Percentiles rank a stretch among this genome's conserved stretches.
Evolutionary conservation across 2,888 invertebrate species (phyloP).

Genomic region (Drosophila subquinaria): DNA sequence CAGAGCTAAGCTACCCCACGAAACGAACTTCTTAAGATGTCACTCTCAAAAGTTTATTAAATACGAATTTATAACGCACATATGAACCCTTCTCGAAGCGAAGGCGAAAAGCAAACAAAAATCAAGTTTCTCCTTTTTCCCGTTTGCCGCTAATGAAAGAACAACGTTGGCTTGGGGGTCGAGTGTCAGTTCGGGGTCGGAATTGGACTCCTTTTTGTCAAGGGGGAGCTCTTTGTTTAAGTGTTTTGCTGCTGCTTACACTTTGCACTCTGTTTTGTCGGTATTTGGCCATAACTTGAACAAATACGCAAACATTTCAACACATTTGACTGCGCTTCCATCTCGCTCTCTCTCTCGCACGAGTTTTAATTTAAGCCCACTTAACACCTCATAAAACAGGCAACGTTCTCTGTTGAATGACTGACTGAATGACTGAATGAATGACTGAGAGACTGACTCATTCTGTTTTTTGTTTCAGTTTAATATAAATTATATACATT

Average conservation of each 20-base stretch:
- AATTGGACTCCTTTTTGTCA: conserved; percentile 14
- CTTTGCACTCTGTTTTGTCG: conserved; percentile 45
- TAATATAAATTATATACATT: conserved; percentile 78
- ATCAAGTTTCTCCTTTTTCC: conserved; percentile 61
- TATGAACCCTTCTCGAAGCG: conserved; percentile 43
- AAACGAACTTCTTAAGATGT: conserved; percentile 48
- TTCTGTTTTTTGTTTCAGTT: conserved; percentile 39
- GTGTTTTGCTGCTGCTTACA: conserved; percentile 53
- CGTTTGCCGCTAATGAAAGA: conserved; percentile 57
- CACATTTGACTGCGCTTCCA: conserved; percentile 54
- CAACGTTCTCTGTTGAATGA: conserved; percentile 65
- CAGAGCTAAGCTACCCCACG: conserved; percentile 15
- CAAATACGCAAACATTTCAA: conserved; percentile 80
- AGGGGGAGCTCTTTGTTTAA: conserved; percentile 28
- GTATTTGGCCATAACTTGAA: conserved; percentile 74
- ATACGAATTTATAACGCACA: conserved; percentile 74
- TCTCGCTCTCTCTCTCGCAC: conserved; percentile 2
- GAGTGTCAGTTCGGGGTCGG: conserved; percentile 41
- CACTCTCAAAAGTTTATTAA: conserved; percentile 70
- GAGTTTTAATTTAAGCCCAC: conserved; percentile 82
- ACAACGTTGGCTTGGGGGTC: conserved; percentile 21
- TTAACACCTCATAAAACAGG: conserved; percentile 82
- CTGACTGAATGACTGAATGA: conserved; percentile 29
- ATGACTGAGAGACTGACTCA: conserved; percentile 40
- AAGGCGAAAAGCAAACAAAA: conserved; percentile 65